These are phyloP conservation scores for Leptarthrus brevirostris DNA, from an alignment of 2,888 invertebrate genomes.

Conservation along the genomic window DNA sequence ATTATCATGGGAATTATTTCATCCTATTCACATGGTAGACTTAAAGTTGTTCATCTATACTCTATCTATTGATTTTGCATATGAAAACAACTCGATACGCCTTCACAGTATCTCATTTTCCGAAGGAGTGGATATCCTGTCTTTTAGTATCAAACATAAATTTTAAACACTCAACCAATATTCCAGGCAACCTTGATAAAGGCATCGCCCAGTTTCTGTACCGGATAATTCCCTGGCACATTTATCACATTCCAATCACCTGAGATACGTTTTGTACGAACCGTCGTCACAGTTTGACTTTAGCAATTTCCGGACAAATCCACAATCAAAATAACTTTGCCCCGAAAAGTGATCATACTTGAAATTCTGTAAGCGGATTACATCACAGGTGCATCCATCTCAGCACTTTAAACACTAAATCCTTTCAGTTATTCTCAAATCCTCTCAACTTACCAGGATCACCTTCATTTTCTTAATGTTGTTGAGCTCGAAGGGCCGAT, in stretches of 20 bases:
- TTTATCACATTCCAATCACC: slow-evolving; percentile 28
- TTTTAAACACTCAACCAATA: too few species aligned
- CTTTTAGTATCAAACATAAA: too few species aligned
- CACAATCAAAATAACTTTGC: neutral
- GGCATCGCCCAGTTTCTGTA: too few species aligned
- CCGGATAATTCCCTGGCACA: slow-evolving; percentile 5
- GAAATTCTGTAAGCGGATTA: slow-evolving; percentile 22
- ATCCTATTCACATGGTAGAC: too few species aligned
- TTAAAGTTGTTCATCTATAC: too few species aligned
- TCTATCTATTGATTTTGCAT: too few species aligned
- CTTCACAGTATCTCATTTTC: too few species aligned
- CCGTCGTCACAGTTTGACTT: slow-evolving; percentile 32
- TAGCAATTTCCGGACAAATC: slow-evolving; percentile 17
- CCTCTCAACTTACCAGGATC: slow-evolving; percentile 25
- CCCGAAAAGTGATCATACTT: neutral
- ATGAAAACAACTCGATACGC: too few species aligned
- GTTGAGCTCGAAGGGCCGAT: neutral
- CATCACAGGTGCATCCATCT: neutral
- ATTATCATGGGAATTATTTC: too few species aligned
- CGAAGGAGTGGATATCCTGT: too few species aligned
- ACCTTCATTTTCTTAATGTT: slow-evolving; percentile 8
- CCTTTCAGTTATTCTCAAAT: neutral
- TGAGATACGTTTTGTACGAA: neutral
- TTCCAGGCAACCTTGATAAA: too few species aligned
- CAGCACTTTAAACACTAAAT: neutral